phyloP scores from a whole-genome alignment of 2,888 invertebrate genomes.

The Girardia tigrina region DNA sequence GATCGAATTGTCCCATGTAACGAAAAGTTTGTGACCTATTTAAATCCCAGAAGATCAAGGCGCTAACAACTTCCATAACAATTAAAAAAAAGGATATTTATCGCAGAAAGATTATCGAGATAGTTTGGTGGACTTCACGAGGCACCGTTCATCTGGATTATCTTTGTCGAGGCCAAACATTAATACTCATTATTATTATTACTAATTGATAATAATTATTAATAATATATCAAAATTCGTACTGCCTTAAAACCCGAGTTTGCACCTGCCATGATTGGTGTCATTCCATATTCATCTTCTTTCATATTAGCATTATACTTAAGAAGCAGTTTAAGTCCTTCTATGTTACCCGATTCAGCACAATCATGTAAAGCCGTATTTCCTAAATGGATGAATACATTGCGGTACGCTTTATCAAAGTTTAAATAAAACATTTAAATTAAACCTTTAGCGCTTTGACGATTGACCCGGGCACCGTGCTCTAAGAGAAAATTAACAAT shows the following conservation, averaged over 20 bases:
- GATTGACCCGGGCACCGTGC: constrained; percentile 74
- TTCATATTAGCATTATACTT: constrained; percentile 78
- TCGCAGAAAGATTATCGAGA: too few relatives aligned
- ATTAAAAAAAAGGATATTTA: too few relatives aligned
- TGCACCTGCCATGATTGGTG: constrained; percentile 73
- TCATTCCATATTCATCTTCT: constrained; percentile 86
- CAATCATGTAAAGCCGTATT: constrained; percentile 96
- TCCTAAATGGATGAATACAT: constrained; percentile 47
- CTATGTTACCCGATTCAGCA: constrained; percentile 82
- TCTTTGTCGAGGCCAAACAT: too few relatives aligned
- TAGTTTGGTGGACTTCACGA: too few relatives aligned
- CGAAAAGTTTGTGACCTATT: too few relatives aligned
- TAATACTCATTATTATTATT: too few relatives aligned
- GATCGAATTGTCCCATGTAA: too few relatives aligned
- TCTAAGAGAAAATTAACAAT: constrained; percentile 76
- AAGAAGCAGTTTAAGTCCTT: constrained; percentile 74
- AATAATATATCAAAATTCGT: constrained; percentile 52
- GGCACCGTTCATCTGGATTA: too few relatives aligned
- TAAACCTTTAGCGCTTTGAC: constrained; percentile 57
- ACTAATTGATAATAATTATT: constrained; percentile 46
- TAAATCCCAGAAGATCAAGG: too few relatives aligned
- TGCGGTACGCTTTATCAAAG: too few relatives aligned
- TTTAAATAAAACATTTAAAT: too few relatives aligned
- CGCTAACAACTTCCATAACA: too few relatives aligned
- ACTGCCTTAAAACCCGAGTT: constrained; percentile 59